Evolutionary conservation across 2,888 invertebrate genomes (phyloP).

Genomic region (Cerceris ruficornis): DNA sequence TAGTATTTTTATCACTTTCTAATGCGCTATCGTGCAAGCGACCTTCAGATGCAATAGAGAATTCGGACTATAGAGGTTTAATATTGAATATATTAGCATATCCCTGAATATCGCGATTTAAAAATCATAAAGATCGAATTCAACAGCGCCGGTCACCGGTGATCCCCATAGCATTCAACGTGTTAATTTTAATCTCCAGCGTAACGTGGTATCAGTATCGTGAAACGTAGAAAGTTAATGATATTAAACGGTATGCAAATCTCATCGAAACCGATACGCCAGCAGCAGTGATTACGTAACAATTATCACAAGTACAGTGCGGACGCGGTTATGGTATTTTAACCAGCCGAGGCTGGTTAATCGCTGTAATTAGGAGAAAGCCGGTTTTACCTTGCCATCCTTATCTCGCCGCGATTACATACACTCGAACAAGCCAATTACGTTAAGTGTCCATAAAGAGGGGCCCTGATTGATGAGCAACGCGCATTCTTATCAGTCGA

Average conservation of each 20-base stretch:
- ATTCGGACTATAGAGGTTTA: too few relatives aligned
- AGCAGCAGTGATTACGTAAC: slow-evolving; percentile 11
- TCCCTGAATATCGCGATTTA: too few relatives aligned
- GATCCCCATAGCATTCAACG: too few relatives aligned
- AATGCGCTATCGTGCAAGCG: too few relatives aligned
- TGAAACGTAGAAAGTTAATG: neutral
- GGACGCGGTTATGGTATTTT: neutral
- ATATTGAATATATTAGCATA: too few relatives aligned
- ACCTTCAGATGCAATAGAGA: too few relatives aligned
- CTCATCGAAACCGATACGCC: neutral
- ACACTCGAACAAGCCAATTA: neutral
- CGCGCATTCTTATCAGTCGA: slow-evolving; percentile 5
- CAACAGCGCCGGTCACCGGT: too few relatives aligned
- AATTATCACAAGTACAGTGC: slow-evolving; percentile 14
- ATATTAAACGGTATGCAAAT: neutral
- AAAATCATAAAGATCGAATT: too few relatives aligned
- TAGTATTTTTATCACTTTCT: too few relatives aligned
- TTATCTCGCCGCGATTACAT: neutral
- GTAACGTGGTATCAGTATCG: neutral
- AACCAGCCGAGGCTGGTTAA: slow-evolving; percentile 2
- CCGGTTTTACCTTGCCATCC: slow-evolving; percentile 4
- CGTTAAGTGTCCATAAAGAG: neutral
- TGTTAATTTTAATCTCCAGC: too few relatives aligned
- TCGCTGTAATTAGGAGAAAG: slow-evolving; percentile 17
- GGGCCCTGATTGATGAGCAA: slow-evolving; percentile 3